A percentile compares a stretch with the other conserved stretches of the same genome.
phyloP scores from a whole-genome alignment of 1,140 invertebrate species.

The Bombus fervidus region DNA sequence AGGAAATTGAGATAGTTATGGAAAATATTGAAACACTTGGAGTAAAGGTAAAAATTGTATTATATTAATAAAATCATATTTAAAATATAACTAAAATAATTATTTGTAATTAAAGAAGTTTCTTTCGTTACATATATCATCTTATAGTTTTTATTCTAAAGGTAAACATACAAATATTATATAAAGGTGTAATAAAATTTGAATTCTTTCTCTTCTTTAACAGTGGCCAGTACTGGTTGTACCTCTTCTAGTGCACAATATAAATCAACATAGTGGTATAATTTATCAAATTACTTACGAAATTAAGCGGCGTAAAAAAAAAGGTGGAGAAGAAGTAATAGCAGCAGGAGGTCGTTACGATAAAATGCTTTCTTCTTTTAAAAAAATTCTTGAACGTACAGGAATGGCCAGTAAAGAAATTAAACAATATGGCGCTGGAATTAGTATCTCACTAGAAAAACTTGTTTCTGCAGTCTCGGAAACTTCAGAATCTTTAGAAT shows the following conservation, averaged over 20 bases:
- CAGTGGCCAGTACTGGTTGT: slow-evolving; percentile 85
- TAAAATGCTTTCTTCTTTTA: slow-evolving; percentile 75
- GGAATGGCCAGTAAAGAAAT: slow-evolving; percentile 76
- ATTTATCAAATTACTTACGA: slow-evolving; percentile 88
- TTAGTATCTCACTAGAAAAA: slow-evolving; percentile 89
- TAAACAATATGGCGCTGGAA: slow-evolving; percentile 86
- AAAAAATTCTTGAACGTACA: slow-evolving; percentile 76
- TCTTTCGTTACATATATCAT: neutral
- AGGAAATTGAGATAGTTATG: slow-evolving; percentile 89
- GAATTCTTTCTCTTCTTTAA: slow-evolving; percentile 22
- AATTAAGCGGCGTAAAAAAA: slow-evolving; percentile 84
- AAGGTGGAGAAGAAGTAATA: slow-evolving; percentile 84
- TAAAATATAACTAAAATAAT: neutral
- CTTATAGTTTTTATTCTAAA: neutral
- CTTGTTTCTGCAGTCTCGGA: slow-evolving; percentile 84
- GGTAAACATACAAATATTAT: neutral
- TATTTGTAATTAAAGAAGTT: neutral
- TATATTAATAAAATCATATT: neutral
- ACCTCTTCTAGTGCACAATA: slow-evolving; percentile 86
- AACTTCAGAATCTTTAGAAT: slow-evolving; percentile 76
- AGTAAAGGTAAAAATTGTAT: slow-evolving; percentile 84
- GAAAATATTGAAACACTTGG: slow-evolving; percentile 87
- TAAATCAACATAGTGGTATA: slow-evolving; percentile 87
- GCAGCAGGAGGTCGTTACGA: slow-evolving; percentile 86
- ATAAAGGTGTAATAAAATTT: slow-evolving; percentile 27